A percentile compares a stretch with the other conserved stretches of the same genome.
Conservation (phyloP, 2,113 vertebrate genomes). For the Sorex araneus region DNA sequence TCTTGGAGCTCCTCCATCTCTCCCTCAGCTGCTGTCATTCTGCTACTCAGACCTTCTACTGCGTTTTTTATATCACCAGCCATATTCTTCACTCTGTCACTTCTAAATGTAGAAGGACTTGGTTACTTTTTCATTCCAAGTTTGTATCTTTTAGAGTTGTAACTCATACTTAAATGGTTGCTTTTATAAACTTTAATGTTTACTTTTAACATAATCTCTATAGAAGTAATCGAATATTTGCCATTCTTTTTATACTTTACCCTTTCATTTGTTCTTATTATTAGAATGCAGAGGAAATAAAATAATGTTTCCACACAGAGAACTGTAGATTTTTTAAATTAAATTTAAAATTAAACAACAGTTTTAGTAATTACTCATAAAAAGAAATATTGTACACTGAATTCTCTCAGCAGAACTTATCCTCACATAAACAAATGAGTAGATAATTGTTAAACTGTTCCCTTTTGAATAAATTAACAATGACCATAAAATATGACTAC, state of each 20-base stretch:
- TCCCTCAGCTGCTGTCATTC: too few species aligned
- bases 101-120: too few species aligned
- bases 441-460: neutral
- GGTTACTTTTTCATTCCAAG: neutral
- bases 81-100: too few species aligned
- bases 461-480: too few species aligned
- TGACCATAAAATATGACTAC: neutral
- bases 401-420: neutral
- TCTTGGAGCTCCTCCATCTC: too few species aligned
- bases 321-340: neutral
- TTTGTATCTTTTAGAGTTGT: slow-evolving; percentile 69
- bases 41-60: too few species aligned
- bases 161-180: slow-evolving; percentile 74
- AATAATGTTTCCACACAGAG: slow-evolving; percentile 25
- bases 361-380: neutral
- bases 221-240: slow-evolving; percentile 63
- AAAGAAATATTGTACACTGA: neutral
- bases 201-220: slow-evolving; percentile 78
- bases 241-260: slow-evolving; percentile 70
- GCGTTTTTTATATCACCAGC: too few species aligned
- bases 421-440: neutral
- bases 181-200: slow-evolving; percentile 76
- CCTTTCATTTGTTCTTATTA: slow-evolving; percentile 77
- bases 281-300: slow-evolving; percentile 78
- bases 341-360: neutral